phyloP scores from a whole-genome alignment of 1,140 invertebrate genomes.

The Heliconius congener region DNA sequence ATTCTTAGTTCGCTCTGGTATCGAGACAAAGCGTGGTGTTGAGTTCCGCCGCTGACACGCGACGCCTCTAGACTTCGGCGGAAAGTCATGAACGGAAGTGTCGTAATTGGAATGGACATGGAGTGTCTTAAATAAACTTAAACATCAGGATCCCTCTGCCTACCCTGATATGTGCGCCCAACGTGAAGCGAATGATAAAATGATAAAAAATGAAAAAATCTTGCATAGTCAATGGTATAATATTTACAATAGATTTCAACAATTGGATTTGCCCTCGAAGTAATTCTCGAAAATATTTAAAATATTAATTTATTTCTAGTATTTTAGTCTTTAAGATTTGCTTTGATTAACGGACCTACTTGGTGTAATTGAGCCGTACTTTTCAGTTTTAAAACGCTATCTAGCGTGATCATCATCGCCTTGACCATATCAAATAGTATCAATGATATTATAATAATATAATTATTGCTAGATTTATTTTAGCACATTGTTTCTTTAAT shows the following conservation, averaged over 20 bases:
- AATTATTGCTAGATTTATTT: constrained; percentile 1
- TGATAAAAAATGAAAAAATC: too few relatives aligned
- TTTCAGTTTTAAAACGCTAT: constrained; percentile 13
- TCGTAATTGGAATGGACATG: too few relatives aligned
- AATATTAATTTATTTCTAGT: neutral
- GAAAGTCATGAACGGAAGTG: too few relatives aligned
- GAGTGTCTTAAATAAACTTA: too few relatives aligned
- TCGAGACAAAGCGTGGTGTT: too few relatives aligned
- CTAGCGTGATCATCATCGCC: constrained; percentile 30
- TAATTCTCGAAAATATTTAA: neutral
- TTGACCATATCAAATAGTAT: constrained; percentile 27
- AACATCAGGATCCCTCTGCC: too few relatives aligned
- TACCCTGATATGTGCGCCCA: too few relatives aligned
- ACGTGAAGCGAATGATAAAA: too few relatives aligned
- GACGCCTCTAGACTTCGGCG: too few relatives aligned
- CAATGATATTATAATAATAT: neutral
- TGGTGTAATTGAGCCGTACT: neutral
- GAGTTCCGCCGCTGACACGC: too few relatives aligned
- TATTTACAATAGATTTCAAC: neutral
- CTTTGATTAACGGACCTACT: constrained; percentile 1
- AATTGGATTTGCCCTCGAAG: neutral
- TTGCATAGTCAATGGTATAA: neutral
- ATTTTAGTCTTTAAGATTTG: neutral
- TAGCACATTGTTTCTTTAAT: neutral
- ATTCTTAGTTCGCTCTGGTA: too few relatives aligned